phyloP scores from a whole-genome alignment of 2,797 vertebrate genomes.

The Falco rusticolus region DNA sequence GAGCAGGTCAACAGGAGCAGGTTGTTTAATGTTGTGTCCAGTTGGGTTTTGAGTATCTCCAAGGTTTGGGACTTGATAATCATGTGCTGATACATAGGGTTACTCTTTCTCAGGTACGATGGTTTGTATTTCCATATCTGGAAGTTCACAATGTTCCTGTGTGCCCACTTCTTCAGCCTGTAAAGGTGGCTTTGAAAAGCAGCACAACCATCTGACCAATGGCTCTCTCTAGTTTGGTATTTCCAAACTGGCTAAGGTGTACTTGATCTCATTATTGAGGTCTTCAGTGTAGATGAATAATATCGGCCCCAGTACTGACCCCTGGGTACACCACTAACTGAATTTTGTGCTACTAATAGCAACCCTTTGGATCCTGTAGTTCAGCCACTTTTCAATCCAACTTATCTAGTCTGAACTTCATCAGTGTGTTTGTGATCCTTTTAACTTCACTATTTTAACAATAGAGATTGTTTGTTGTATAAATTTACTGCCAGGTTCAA shows the following conservation, averaged over 20 bases:
- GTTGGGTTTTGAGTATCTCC: background rate
- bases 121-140: background rate
- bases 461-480: background rate
- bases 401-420: background rate
- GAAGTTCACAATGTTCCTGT: background rate
- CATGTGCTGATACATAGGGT: fast-evolving
- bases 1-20: background rate
- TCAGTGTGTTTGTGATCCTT: background rate
- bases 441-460: background rate
- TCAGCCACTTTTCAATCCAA: background rate
- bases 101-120: background rate
- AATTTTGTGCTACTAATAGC: background rate
- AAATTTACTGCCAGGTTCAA: background rate
- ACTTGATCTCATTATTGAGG: fast-evolving
- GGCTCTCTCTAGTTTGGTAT: fast-evolving
- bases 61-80: too few relatives aligned
- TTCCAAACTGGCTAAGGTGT: background rate
- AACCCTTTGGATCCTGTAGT: background rate
- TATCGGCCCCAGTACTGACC: background rate
- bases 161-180: background rate
- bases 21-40: background rate
- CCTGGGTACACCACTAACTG: background rate
- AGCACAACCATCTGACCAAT: background rate
- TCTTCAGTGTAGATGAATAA: background rate
- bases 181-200: background rate